Evolutionary conservation across 2,888 invertebrate species (phyloP), one percentile per base, ranked within the genome.

Genomic region (Brachylomia viminalis): DNA sequence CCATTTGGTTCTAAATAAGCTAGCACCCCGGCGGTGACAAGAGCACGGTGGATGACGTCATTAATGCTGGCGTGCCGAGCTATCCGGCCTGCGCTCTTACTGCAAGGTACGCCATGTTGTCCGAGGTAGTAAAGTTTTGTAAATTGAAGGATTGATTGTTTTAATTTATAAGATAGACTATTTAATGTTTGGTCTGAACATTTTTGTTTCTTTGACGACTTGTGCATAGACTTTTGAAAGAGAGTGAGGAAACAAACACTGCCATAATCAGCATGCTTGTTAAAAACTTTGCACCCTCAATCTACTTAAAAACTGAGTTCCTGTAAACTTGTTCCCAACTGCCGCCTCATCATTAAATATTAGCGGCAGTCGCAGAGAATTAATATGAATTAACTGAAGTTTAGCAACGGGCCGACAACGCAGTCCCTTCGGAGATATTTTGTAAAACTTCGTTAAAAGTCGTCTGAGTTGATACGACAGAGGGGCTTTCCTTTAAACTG

Each of bases 331-430:
- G 6, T 17, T 67, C 4, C 27, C 3, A 76, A 64, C 7, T 77
- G 38, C 20, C 15, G 62, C 68, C 33, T 83, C 77, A 59, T 77
- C 80, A 80, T 87, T 75, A 81, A 85, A 73, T 79, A 79, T 79
- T 64, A 85, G 70, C 78, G 75, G 69, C 74, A 79, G 68, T 81
- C 77, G 72, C 61, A 79, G 67, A 65, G 64, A 70, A 77, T 84
- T 84, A 84, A 82, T 87, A 87, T 86, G 79, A 87, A 87, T 86
- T 87, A 87, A 66, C 52, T 8, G 11, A 76, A 84, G 45, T 83
- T 83, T 62, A 52, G 69, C 49, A 62, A 49, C 13, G 58, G 62
- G 27, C 68, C 23, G 56, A 38, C 70, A 58, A 38, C 75, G 49
- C 20, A 62, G 68, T 72, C 77, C 70, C 79, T 74, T 56, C 23